A percentile compares a stretch with the other conserved stretches of the same genome.
These are phyloP conservation scores for Sebastiscus tertius DNA, from an alignment of 2,797 vertebrate species.

Conservation along the genomic window DNA sequence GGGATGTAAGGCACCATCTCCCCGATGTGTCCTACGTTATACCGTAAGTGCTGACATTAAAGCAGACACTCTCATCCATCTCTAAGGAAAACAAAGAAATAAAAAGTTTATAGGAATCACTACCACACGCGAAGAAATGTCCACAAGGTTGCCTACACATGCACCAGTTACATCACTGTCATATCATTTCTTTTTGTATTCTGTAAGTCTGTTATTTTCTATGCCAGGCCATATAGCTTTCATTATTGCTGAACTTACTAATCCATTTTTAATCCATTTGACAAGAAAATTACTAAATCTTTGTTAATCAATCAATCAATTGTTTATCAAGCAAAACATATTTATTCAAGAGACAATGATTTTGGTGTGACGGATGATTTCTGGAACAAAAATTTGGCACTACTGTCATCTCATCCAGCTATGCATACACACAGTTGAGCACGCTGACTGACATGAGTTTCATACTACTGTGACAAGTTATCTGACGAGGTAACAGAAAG, in stretches of 20 bases:
- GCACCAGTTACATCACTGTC: neutral
- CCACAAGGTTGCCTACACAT: neutral
- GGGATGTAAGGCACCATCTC: neutral
- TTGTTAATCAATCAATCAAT: neutral
- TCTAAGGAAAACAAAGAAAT: conserved; percentile 26
- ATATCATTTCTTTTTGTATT: neutral
- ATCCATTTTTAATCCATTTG: neutral
- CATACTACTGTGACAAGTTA: neutral
- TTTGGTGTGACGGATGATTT: neutral
- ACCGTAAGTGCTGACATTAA: neutral
- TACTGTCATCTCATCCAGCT: neutral
- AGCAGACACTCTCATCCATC: conserved; percentile 24
- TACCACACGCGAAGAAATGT: neutral
- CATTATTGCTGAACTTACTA: neutral
- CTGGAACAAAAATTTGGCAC: neutral
- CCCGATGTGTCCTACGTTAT: conserved; percentile 23
- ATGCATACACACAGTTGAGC: neutral
- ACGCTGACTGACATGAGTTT: neutral
- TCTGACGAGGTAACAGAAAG: neutral
- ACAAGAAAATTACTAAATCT: neutral
- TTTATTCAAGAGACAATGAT: neutral
- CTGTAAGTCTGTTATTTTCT: neutral
- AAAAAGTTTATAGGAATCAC: conserved; percentile 4
- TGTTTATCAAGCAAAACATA: neutral
- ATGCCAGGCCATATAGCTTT: neutral